Evolutionary conservation across 2,113 vertebrate genomes (phyloP).

Genomic region (Indicator indicator): DNA sequence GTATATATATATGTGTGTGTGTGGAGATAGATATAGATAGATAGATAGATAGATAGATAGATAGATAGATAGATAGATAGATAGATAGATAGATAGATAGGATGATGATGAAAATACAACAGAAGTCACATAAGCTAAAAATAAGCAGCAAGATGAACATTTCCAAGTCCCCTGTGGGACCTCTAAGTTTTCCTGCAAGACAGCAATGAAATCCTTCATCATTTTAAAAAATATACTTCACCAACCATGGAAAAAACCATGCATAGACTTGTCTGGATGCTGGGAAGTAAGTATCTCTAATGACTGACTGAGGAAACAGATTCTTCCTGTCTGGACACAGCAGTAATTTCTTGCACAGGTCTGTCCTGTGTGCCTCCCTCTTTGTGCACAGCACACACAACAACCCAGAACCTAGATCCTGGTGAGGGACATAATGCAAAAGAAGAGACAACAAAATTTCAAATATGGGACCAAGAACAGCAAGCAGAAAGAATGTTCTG

Average conservation of each 20-base stretch:
- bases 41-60: no score
- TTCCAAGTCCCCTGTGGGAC: not conserved
- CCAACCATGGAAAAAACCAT: not conserved
- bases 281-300: not conserved
- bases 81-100: no score
- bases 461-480: not conserved
- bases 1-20: not conserved
- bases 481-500: not conserved
- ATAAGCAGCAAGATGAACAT: not conserved
- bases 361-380: not conserved
- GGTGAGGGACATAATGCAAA: not conserved
- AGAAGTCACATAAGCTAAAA: not conserved
- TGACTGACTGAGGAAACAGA: not conserved
- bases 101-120: not conserved
- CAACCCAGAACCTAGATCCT: not conserved
- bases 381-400: fast-evolving
- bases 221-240: not conserved
- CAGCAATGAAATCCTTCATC: not conserved
- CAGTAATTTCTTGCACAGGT: not conserved
- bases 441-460: not conserved
- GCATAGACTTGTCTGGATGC: not conserved
- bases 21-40: no score
- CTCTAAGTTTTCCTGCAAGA: not conserved
- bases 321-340: not conserved
- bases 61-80: no score